Percentiles rank a stretch among this genome's conserved stretches.
phyloP scores from a whole-genome alignment of 2,888 invertebrate genomes.

The Xanthorhoe spadicearia region DNA sequence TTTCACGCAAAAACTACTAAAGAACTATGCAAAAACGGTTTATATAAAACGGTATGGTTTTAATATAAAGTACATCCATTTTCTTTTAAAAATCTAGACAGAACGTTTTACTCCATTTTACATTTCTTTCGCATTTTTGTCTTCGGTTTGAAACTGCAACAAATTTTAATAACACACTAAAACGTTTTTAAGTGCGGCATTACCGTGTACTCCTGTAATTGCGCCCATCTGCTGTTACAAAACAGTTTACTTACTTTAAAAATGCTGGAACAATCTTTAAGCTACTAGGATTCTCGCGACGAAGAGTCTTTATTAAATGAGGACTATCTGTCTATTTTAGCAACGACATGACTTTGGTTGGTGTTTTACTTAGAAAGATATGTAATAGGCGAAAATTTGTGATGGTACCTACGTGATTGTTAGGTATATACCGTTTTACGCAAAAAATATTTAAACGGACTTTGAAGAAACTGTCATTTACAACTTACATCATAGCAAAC shows the following conservation, averaged over 20 bases:
- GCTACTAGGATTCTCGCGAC: slow-evolving; percentile 1
- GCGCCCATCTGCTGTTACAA: slow-evolving; percentile 64
- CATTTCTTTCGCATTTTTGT: slow-evolving; percentile 34
- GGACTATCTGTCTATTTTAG: neutral
- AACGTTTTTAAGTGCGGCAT: slow-evolving; percentile 72
- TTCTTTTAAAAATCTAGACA: slow-evolving; percentile 15
- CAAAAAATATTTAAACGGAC: no score
- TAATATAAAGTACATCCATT: neutral
- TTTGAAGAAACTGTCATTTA: no score
- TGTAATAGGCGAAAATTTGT: neutral
- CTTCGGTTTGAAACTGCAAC: slow-evolving; percentile 50
- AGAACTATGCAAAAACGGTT: no score
- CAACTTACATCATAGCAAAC: no score
- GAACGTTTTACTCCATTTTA: slow-evolving; percentile 22
- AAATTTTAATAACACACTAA: slow-evolving; percentile 59
- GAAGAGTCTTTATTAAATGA: neutral
- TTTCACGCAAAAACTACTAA: no score
- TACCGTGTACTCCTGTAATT: slow-evolving; percentile 56
- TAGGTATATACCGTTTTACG: no score
- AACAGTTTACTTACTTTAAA: slow-evolving; percentile 34
- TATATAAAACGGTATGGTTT: no score
- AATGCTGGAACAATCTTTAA: slow-evolving; percentile 14
- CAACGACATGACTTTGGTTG: neutral
- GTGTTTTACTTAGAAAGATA: no score
- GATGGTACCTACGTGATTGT: no score